phyloP scores from a whole-genome alignment of 2,888 invertebrate genomes.

The Stratiomys singularior region DNA sequence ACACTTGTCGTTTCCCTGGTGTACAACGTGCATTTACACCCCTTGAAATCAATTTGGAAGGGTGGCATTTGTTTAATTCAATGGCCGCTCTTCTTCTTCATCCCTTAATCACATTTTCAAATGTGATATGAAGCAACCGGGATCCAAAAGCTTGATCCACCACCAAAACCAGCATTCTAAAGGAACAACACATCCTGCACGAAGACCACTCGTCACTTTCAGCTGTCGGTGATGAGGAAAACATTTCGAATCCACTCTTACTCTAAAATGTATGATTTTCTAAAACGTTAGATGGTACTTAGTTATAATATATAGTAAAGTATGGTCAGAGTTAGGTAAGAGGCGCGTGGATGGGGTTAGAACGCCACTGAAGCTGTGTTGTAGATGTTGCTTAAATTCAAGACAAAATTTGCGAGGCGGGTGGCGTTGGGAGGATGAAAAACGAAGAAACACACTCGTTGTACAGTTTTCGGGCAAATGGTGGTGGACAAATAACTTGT shows the following conservation, averaged over 20 bases:
- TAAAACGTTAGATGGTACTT: conserved; percentile 48
- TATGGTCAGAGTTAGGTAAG: not conserved
- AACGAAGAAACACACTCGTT: not conserved
- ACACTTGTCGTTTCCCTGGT: too few species aligned
- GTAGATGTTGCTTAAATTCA: conserved; percentile 17
- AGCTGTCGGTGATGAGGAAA: conserved; percentile 24
- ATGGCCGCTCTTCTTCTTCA: not conserved
- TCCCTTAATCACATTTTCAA: not conserved
- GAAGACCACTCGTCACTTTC: not conserved
- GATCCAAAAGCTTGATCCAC: not conserved
- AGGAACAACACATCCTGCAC: conserved; percentile 19
- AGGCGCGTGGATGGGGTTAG: conserved; percentile 10
- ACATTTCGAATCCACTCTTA: conserved; percentile 45
- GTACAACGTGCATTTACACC: too few species aligned
- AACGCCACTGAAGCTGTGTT: not conserved
- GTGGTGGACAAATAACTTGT: conserved; percentile 44
- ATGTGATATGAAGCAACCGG: too few species aligned
- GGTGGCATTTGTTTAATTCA: conserved; percentile 2
- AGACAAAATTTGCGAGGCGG: not conserved
- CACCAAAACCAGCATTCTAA: conserved; percentile 14
- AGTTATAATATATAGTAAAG: conserved; percentile 27
- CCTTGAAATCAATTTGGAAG: not conserved
- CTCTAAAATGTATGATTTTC: conserved; percentile 50
- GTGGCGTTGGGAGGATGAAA: not conserved
- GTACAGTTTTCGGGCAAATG: conserved; percentile 20